These are phyloP conservation scores for Microctenopoma steveboyesi DNA, from an alignment of 2,797 vertebrate genomes.

Conservation along the genomic window DNA sequence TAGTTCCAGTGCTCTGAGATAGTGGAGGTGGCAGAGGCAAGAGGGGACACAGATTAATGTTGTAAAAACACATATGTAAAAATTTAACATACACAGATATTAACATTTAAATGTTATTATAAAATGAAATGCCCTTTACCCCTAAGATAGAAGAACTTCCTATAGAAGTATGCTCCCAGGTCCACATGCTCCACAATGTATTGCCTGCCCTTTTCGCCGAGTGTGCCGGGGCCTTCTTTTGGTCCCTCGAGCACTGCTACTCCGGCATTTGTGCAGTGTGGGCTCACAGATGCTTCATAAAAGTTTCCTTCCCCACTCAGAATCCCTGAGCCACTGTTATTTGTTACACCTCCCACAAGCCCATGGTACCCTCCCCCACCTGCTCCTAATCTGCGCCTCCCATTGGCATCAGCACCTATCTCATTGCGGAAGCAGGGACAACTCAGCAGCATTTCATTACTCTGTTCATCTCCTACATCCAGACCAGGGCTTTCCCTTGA, in stretches of 20 bases:
- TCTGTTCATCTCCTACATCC: slow-evolving; percentile 90
- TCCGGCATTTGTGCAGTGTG: slow-evolving; percentile 94
- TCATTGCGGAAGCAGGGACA: slow-evolving; percentile 98
- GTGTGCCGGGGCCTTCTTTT: slow-evolving; percentile 89
- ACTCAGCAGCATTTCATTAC: slow-evolving; percentile 93
- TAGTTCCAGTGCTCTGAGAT: slow-evolving; percentile 96
- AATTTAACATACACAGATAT: background rate
- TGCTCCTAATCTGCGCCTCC: slow-evolving; percentile 87
- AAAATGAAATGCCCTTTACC: slow-evolving; percentile 80
- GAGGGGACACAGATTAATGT: background rate
- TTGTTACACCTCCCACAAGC: slow-evolving; percentile 58
- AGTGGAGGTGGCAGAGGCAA: slow-evolving; percentile 28
- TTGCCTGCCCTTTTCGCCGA: slow-evolving; percentile 91
- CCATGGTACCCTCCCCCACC: slow-evolving; percentile 64
- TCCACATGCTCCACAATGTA: slow-evolving; percentile 97
- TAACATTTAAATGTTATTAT: no score
- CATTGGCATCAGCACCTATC: slow-evolving; percentile 89
- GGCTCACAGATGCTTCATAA: slow-evolving; percentile 90
- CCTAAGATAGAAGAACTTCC: slow-evolving; percentile 94
- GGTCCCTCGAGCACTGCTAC: slow-evolving; percentile 94
- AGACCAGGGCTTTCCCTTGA: slow-evolving; percentile 90
- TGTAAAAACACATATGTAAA: slow-evolving; percentile 3
- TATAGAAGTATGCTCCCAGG: slow-evolving; percentile 94
- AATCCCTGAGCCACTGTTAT: slow-evolving; percentile 83
- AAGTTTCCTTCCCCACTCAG: slow-evolving; percentile 86